Base-by-base conservation (phyloP, 64 coral and sea anemone genomes). In the Porites australiensis region DNA sequence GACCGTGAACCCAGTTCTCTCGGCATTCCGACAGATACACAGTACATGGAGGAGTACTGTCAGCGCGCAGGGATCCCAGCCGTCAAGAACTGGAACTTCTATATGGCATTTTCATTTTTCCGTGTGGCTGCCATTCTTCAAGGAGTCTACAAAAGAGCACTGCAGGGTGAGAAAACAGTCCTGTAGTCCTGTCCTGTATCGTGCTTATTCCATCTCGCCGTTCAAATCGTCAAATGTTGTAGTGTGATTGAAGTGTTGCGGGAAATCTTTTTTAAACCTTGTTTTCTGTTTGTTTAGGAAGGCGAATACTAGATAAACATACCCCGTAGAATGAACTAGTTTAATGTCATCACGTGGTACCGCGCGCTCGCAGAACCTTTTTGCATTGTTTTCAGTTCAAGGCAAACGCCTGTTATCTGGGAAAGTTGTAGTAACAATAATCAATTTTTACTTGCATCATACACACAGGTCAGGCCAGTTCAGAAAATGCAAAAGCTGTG, bases 71-170 rank as follows among this genome's bases (percentile, higher is more conserved):
- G 75, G 15, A 93, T 98, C 49, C 83, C 94, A 12, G 75, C 75
- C 0, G 75, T 98, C 49, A 59, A 86, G 48, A 93, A 93, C 87
- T 98, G 96, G 96, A 95, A 93, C 48, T 95, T 95, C 48, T 98
- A 98, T 75, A 98, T 98, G 94, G 96, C 96, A 3, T 98, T 98
- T 72, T 93, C 94, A 8, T 98, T 98, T 77, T 98, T 95, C 15
- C 92, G 96, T 88, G 94, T 98, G 14, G 96, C 94, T 8, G 96
- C 96, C 46, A 98, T 98, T 88, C 86, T 98, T 8, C 96, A 98
- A 88, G 96, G 96, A 4, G 96, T 98, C 22, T 98, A 98, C 79
- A 98, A 98, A 88, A 74, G 96, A 83, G 87, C 94, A 16, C 15
- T 98, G 2, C 87, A 98, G 91, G 96, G 96, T 98, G 77, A 2